phyloP scores from a whole-genome alignment of 1,140 invertebrate genomes.

The Scaptomyza graminum region DNA sequence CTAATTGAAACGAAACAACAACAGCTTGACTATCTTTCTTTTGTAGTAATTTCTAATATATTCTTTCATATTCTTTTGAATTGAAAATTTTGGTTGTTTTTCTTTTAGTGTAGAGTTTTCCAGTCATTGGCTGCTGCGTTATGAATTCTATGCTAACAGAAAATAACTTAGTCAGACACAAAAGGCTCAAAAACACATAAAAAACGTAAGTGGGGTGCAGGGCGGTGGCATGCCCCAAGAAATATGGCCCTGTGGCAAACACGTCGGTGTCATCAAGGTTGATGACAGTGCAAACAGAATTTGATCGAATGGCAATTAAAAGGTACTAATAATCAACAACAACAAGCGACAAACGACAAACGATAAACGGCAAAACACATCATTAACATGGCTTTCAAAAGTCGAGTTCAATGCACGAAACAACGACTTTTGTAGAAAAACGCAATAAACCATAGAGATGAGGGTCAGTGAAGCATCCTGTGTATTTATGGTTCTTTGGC shows the following conservation, averaged over 20 bases:
- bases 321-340: constrained; percentile 52
- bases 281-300: constrained; percentile 59
- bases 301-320: constrained; percentile 76
- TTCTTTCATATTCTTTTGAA: too few species aligned
- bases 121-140: constrained; percentile 39
- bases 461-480: constrained; percentile 27
- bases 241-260: neutral
- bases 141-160: constrained; percentile 72
- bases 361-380: constrained; percentile 38
- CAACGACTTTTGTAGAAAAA: constrained; percentile 18
- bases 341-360: constrained; percentile 32
- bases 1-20: too few species aligned
- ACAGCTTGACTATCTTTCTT: too few species aligned
- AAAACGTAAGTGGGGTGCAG: neutral
- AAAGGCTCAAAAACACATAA: constrained; percentile 71
- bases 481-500: constrained; percentile 9
- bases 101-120: neutral
- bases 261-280: constrained; percentile 48
- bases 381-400: constrained; percentile 41
- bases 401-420: constrained; percentile 52
- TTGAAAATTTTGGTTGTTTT: too few species aligned
- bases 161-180: constrained; percentile 79
- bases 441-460: neutral
- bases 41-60: too few species aligned
- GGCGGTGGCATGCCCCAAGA: neutral